Percentiles rank a stretch among this genome's conserved stretches.
phyloP scores from a whole-genome alignment of 2,113 vertebrate genomes.

The Oncorhynchus kisutch region DNA sequence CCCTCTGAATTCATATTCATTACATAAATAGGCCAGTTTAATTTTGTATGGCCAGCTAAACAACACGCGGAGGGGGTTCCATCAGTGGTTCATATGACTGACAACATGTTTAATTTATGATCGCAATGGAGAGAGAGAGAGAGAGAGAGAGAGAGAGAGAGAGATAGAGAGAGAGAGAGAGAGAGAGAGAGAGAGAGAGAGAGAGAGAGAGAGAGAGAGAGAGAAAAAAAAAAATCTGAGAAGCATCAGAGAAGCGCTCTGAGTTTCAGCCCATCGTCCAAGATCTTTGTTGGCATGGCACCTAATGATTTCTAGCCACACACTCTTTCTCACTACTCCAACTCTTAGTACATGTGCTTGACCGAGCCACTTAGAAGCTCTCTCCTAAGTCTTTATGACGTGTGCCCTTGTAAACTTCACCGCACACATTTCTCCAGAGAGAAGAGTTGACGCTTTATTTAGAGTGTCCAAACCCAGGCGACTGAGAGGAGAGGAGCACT shows the following conservation, averaged over 20 bases:
- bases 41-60: neutral
- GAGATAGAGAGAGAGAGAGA: too few species aligned
- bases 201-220: too few species aligned
- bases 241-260: neutral
- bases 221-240: too few species aligned
- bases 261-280: neutral
- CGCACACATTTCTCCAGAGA: constrained; percentile 37
- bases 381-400: constrained; percentile 49
- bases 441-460: constrained; percentile 19
- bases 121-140: neutral
- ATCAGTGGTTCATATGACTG: constrained; percentile 14
- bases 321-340: neutral
- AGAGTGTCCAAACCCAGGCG: neutral
- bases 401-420: constrained; percentile 39
- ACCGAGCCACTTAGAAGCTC: constrained; percentile 41
- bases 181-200: neutral
- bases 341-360: constrained; percentile 27
- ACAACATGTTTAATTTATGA: constrained; percentile 16
- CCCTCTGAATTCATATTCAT: too few species aligned
- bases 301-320: constrained; percentile 11
- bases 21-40: too few species aligned
- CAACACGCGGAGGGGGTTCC: neutral
- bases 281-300: constrained; percentile 10
- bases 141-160: too few species aligned
- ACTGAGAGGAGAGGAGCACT: neutral